phyloP scores from a whole-genome alignment of 2,888 invertebrate genomes.

The Lasioglossum marginatum region DNA sequence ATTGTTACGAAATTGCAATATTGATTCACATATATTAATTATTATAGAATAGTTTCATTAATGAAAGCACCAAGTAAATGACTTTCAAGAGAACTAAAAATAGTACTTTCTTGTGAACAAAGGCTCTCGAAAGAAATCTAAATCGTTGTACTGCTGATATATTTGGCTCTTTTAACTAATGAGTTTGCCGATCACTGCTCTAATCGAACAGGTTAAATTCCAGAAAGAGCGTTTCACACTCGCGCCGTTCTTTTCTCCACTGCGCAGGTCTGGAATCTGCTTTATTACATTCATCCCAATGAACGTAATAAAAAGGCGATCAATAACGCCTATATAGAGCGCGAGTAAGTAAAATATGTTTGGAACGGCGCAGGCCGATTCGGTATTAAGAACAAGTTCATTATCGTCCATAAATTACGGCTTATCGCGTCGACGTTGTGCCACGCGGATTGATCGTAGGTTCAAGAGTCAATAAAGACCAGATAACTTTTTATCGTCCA shows the following conservation, averaged over 20 bases:
- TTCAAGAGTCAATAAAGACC: constrained; percentile 51
- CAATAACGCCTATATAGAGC: not conserved
- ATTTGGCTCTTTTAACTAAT: too few species aligned
- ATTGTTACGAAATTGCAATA: too few species aligned
- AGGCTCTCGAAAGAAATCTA: too few species aligned
- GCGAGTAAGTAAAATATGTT: not conserved
- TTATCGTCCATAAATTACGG: constrained; percentile 29
- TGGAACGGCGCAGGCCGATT: too few species aligned
- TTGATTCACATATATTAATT: too few species aligned
- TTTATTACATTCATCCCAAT: not conserved
- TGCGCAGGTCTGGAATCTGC: constrained; percentile 8
- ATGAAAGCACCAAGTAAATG: too few species aligned
- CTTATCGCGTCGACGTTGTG: constrained; percentile 13
- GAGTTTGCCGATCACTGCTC: too few species aligned
- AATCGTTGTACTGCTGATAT: too few species aligned
- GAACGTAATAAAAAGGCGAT: not conserved
- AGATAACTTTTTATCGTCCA: constrained; percentile 33
- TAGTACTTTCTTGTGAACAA: too few species aligned
- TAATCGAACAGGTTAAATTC: not conserved
- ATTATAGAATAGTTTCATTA: too few species aligned
- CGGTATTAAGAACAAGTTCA: not conserved
- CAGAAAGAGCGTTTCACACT: not conserved
- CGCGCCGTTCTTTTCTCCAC: not conserved
- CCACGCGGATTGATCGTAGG: constrained; percentile 31
- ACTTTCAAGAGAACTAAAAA: too few species aligned